Base-by-base conservation (phyloP, 2,888 invertebrate species). In the Mythimna ferrago region DNA sequence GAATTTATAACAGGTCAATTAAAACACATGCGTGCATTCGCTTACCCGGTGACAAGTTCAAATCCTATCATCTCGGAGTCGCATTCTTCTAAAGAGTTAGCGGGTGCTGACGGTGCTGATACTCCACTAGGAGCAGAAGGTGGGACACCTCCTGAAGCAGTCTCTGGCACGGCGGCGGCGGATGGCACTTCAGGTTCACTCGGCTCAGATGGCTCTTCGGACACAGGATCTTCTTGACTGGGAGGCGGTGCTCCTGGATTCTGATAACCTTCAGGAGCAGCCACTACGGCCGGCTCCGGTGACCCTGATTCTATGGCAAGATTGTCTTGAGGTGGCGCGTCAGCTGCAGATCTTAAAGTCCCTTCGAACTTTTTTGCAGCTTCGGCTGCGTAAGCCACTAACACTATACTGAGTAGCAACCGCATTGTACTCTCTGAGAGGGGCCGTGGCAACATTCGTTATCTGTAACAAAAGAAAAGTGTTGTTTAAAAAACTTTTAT, bases 61-160 rank as follows among this genome's bases (percentile, higher is more conserved):
- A 99, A 99, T 86, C 98, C 98, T 88, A 98, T 97, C 98, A 98
- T 98, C 94, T 98, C 98, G 66, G 98, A 97, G 94, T 98, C 98
- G 93, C 98, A 98, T 94, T 98, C 98, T 90, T 98, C 98, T 63
- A 96, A 92, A 58, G 96, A 96, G 82, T 96, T 95, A 2, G 96
- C 96, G n/a, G 96, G 96, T 66, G 97, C 97, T 54, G 96, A 96
- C 61, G 97, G 96, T 2, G 96, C 96, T 9, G 96, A 96, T 35
- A 91, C 93, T 58, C 96, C 95, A 81, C 96, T 96, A 9, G 96
- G 96, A 57, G 96, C 96, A 44, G 96, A 96, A 16, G 96, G 96
- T 76, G 95, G 94, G n/a, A 94, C 90, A 10, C 92, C 95, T 69
- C 93, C 95, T 5, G 95, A 92, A 14, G 96, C 94, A 26, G 96